Evolutionary conservation across 2,888 invertebrate genomes (phyloP).

Genomic region (Amphipoea lucens): DNA sequence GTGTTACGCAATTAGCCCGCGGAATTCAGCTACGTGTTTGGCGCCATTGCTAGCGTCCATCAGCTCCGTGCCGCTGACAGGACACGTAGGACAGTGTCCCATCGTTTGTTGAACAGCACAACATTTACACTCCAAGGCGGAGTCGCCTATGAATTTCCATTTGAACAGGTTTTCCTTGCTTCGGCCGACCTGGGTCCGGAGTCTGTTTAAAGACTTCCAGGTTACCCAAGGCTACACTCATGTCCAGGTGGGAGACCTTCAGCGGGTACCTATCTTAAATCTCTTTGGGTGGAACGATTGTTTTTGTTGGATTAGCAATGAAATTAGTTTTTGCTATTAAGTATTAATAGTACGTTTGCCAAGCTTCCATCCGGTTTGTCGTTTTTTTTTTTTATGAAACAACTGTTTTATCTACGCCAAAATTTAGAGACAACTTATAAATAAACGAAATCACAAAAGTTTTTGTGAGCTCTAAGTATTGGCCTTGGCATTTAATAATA

Average conservation of each 20-base stretch:
- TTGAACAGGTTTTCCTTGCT: background rate
- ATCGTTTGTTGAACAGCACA: background rate
- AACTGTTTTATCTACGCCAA: background rate
- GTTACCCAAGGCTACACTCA: background rate
- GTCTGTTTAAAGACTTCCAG: background rate
- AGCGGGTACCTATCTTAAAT: background rate
- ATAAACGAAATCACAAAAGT: background rate
- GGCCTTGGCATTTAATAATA: background rate
- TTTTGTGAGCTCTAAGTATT: background rate
- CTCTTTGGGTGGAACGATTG: background rate
- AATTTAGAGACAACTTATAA: background rate
- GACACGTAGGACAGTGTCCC: background rate
- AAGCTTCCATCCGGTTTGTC: constrained; percentile 1
- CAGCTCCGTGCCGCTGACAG: background rate
- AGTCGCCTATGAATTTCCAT: background rate
- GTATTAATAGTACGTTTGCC: background rate
- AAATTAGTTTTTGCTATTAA: constrained; percentile 3
- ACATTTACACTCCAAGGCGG: background rate
- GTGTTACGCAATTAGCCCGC: too few relatives aligned
- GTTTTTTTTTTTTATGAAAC: background rate
- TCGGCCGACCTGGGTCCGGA: background rate
- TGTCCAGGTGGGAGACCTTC: background rate
- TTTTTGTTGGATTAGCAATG: background rate
- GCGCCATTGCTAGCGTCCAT: too few relatives aligned
- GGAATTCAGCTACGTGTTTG: background rate